Base-by-base conservation (phyloP, 2,113 vertebrate species). In the Dendrocopos noguchii region DNA sequence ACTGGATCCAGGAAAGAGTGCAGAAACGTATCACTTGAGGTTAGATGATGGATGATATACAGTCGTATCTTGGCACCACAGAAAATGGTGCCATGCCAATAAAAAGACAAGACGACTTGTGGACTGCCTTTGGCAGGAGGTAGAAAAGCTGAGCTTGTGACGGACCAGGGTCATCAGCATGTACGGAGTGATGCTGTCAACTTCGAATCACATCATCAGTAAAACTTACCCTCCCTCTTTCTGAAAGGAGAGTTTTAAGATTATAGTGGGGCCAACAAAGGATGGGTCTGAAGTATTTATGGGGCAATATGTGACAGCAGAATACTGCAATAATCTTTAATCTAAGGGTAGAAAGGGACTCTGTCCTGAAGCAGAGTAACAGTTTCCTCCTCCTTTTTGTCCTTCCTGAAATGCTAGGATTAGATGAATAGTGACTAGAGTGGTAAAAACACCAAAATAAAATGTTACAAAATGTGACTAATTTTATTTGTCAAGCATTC, bases 181-280 rank as follows among this genome's bases (percentile, higher is more conserved):
- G 10, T 76, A 36, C 10, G 42, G 18, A 91, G 7, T 1, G 1
- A 16, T 33, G 19, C 6, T 29, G 28, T 19, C n/a, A 74, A 65
- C 57, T 80, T 21, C 44, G 33, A 55, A n/a, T 50, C 57, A 53
- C 34, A 5, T n/a, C 0, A 0, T 36, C 7, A 12, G 5, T 50
- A 50, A 90, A 85, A 94, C 68, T 65, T 33, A 74, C 4, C 8
- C 36, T 86, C 8, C 39, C 36, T 70, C 12, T 36, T 91, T 63
- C n/a, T 19, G 50, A 59, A 80, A 16, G n/a, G 7, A 50, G 16
- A 78, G 63, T 68, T 57, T 59, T 64, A 73, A 55, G 64, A 22
- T 39, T 12, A 19, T 56, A 22, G 19, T 25, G 29, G 6, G 28
- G 20, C 5, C 65, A 79, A 31, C 5, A 65, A 66, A 21, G 12